Conservation (phyloP, 1,140 invertebrate genomes). For the Ceratosolen fusciceps region DNA sequence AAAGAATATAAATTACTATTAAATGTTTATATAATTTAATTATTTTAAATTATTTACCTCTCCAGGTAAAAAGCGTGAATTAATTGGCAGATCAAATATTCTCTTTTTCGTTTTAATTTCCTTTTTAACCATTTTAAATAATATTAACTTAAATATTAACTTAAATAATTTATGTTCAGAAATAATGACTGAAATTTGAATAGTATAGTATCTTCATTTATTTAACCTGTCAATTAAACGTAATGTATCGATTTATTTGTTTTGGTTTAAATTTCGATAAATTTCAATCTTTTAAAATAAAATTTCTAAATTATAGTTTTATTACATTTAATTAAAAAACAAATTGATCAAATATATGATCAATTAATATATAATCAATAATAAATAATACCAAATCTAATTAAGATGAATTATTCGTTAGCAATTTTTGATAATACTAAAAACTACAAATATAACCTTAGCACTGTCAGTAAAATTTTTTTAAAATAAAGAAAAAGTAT, state of each 20-base stretch:
- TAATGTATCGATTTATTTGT: constrained; percentile 1
- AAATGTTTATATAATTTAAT: background rate
- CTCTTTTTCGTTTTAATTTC: constrained; percentile 16
- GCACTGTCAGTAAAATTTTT: constrained; percentile 21
- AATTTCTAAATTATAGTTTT: background rate
- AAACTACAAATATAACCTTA: constrained; percentile 7
- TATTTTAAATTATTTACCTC: constrained; percentile 52
- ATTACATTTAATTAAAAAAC: background rate
- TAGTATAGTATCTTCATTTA: background rate
- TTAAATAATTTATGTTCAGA: background rate
- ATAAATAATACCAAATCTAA: background rate
- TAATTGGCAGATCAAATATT: constrained; percentile 44
- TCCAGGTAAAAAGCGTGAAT: constrained; percentile 52
- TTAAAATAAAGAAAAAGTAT: background rate
- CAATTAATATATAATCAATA: background rate
- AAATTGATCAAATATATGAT: background rate
- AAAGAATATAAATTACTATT: background rate
- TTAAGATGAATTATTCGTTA: background rate
- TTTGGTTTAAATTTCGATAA: background rate
- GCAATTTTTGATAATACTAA: background rate
- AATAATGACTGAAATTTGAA: background rate
- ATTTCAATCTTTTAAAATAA: background rate
- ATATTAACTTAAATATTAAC: background rate
- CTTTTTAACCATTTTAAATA: constrained; percentile 40
- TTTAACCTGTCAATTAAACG: background rate